phyloP scores from a whole-genome alignment of 2,888 invertebrate genomes.

The Calameuta filiformis region DNA sequence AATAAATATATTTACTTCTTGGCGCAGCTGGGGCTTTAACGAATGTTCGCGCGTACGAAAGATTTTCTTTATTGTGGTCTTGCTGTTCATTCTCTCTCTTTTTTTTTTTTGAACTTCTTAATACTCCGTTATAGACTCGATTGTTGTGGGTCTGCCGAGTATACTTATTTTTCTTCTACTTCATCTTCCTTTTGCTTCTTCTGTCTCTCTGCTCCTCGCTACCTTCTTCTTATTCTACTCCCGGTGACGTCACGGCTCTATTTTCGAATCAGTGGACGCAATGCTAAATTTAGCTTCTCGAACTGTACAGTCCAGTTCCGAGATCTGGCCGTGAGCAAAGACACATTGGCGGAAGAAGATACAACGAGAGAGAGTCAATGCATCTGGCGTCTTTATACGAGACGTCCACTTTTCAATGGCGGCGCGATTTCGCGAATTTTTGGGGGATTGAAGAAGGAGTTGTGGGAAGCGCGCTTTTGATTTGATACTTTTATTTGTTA shows the following conservation, averaged over 20 bases:
- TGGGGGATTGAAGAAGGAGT: background rate
- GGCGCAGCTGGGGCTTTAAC: conserved; percentile 22
- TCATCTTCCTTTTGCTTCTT: background rate
- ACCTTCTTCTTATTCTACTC: conserved; percentile 36
- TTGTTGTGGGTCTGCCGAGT: background rate
- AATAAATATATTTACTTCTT: conserved; percentile 20
- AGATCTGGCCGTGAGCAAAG: background rate
- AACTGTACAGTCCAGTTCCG: conserved; percentile 41
- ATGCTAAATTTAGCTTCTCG: conserved; percentile 60
- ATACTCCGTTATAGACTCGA: background rate
- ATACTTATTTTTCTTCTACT: background rate
- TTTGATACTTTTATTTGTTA: background rate
- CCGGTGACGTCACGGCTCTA: conserved; percentile 57
- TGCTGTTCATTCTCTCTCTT: background rate
- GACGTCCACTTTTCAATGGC: background rate
- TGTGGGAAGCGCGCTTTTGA: background rate
- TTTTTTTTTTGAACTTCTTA: background rate
- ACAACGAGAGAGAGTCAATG: background rate
- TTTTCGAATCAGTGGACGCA: conserved; percentile 57
- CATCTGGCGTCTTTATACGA: background rate
- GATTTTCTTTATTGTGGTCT: background rate
- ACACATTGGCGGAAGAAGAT: background rate
- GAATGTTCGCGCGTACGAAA: conserved; percentile 11
- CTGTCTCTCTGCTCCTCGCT: background rate
- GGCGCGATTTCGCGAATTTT: background rate